Evolutionary conservation across 2,113 vertebrate species (phyloP).

Genomic region (Percopsis transmontana): DNA sequence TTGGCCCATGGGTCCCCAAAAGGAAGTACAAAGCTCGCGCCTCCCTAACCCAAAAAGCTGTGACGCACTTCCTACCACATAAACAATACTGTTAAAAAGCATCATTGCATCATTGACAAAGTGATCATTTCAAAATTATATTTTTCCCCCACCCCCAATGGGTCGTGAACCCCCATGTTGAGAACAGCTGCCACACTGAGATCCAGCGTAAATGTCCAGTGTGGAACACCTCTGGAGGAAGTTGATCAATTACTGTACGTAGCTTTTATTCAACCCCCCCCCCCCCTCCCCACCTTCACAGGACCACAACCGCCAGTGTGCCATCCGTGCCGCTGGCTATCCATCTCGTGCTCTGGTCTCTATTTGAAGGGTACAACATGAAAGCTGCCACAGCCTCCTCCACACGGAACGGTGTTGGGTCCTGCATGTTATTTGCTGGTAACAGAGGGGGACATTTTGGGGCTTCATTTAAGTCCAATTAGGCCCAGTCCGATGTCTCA

Average conservation of each 20-base stretch:
- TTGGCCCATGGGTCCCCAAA: too few species aligned
- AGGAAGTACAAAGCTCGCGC: too few species aligned
- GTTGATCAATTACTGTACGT: constrained; percentile 55
- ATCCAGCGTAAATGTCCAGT: constrained; percentile 30
- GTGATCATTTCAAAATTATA: too few species aligned
- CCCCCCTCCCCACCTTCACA: constrained; percentile 16
- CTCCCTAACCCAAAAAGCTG: too few species aligned
- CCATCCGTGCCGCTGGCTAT: constrained; percentile 41
- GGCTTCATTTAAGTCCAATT: constrained; percentile 99
- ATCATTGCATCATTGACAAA: too few species aligned
- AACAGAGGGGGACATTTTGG: constrained; percentile 94
- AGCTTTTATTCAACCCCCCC: constrained; percentile 61
- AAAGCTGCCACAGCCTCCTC: constrained; percentile 80
- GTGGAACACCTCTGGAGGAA: constrained; percentile 40
- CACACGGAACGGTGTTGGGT: constrained; percentile 54
- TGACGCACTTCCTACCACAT: too few species aligned
- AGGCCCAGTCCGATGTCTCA: constrained; percentile 82
- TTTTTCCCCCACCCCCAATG: too few species aligned
- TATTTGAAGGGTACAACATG: constrained; percentile 88
- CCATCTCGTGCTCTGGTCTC: constrained; percentile 59
- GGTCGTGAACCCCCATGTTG: too few species aligned
- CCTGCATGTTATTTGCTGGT: constrained; percentile 92
- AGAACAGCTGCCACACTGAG: not conserved
- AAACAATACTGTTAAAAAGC: too few species aligned
- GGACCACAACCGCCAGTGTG: constrained; percentile 4